A percentile compares a stretch with the other conserved stretches of the same genome.
Conservation (phyloP, 2,888 invertebrate species). For the Baronia brevicornis region DNA sequence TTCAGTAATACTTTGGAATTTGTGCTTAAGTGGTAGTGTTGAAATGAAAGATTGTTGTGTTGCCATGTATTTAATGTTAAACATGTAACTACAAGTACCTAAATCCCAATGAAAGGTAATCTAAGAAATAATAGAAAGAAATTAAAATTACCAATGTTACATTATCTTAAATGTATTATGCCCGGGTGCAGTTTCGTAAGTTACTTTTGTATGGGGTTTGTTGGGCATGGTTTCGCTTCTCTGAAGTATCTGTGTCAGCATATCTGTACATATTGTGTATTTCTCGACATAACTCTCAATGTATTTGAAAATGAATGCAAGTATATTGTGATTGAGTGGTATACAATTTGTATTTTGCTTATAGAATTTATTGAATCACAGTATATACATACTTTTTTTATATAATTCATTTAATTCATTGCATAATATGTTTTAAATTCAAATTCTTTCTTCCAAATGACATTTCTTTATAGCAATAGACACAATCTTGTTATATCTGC, state of each 20-base stretch:
- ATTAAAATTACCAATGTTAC: slow-evolving; percentile 45
- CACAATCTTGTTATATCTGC: no score
- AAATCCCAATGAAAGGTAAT: slow-evolving; percentile 54
- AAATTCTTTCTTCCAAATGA: no score
- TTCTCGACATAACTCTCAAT: slow-evolving; percentile 8
- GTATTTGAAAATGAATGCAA: slow-evolving; percentile 12
- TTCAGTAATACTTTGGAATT: slow-evolving; percentile 5
- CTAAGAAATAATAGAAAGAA: slow-evolving; percentile 35
- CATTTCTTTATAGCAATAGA: no score
- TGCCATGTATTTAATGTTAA: slow-evolving; percentile 74
- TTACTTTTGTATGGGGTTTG: slow-evolving; percentile 27
- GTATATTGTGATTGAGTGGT: slow-evolving; percentile 4
- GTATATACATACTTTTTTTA: no score
- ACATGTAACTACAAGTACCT: slow-evolving; percentile 69
- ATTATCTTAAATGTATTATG: slow-evolving; percentile 42
- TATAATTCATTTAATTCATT: no score
- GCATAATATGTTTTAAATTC: no score
- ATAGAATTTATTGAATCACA: no score
- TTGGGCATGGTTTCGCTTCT: slow-evolving; percentile 28
- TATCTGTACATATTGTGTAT: slow-evolving; percentile 10
- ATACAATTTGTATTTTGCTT: no score
- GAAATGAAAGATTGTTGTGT: slow-evolving; percentile 73
- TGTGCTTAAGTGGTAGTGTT: slow-evolving; percentile 34
- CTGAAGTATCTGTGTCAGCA: slow-evolving; percentile 13
- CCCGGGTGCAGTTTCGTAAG: slow-evolving; percentile 54